These are phyloP conservation scores for Camponotus floridanus DNA, from an alignment of 1,140 invertebrate species.

Conservation along the genomic window DNA sequence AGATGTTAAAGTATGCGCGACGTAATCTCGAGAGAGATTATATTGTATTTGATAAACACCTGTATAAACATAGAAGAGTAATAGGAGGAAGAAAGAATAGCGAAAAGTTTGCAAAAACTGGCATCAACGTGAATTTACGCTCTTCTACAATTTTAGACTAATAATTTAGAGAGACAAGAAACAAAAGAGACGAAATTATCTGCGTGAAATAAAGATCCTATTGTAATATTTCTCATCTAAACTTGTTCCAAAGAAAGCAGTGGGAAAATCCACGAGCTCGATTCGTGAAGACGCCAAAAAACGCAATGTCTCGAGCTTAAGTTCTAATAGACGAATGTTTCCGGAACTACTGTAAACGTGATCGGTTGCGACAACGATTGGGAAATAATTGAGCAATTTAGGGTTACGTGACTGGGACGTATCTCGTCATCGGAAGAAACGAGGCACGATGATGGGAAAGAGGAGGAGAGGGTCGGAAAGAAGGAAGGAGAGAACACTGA, in stretches of 20 bases:
- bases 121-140: background rate
- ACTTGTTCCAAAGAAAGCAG: conserved; percentile 28
- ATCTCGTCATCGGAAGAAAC: conserved; percentile 26
- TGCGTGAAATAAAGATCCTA: background rate
- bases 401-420: conserved; percentile 71
- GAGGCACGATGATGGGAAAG: conserved; percentile 44
- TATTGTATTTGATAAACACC: conserved; percentile 1
- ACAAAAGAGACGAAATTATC: background rate
- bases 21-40: background rate
- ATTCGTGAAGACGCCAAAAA: background rate
- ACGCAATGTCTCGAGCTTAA: conserved; percentile 22
- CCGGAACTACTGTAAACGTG: conserved; percentile 29
- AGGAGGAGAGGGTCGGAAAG: background rate
- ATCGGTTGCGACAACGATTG: conserved; percentile 52
- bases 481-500: background rate
- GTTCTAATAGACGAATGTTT: conserved; percentile 14
- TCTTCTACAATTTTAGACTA: background rate
- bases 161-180: background rate
- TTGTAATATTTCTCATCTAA: background rate
- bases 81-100: background rate
- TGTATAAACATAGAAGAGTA: background rate
- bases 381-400: conserved; percentile 75
- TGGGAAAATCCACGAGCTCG: conserved; percentile 13
- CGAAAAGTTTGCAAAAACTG: background rate
- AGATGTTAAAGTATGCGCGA: background rate